Evolutionary conservation across 2,797 vertebrate genomes (phyloP), one percentile per base, ranked within the genome.

Genomic region (Manis javanica): DNA sequence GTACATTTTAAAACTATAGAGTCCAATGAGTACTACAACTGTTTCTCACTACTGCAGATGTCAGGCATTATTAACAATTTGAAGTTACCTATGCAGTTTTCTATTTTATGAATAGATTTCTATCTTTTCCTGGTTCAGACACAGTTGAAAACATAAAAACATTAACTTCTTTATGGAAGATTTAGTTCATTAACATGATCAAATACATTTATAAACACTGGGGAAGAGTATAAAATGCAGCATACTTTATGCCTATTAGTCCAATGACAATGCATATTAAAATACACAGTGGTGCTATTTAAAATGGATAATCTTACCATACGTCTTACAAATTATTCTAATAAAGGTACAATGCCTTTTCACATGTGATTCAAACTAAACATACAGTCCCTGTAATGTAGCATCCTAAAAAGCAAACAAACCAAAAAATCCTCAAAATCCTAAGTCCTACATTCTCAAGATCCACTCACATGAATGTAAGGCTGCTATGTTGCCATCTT

Each of bases 41-140:
- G 61, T 79, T 69, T 59, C 66, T 86, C 15, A 82, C 23, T 51
- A 83, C 31, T 88, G 26, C 55, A 86, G 55, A 75, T 21, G 64
- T 91, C 63, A 39, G 88, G 68, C 59, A 78, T 82, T 90, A 78
- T 82, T 90, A 92, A 34, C 69, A 78, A 78, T 55, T 91, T 72
- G 57, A 95, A 95, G 83, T 57, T 72, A 55, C 26, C 53, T 72
- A 59, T 55, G 87, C 69, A 64, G 24, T 51, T 91, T 88, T 55
- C 46, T 78, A 77, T 63, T 55, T 86, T 89, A 92, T 81, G 87
- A n/a, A 61, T n/a, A 55, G 64, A 69, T 86, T 31, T 91, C n/a
- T 71, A 42, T 31, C 18, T 92, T 61, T 85, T 86, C 86, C n/a
- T 91, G 68, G 88, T 31, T 87, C 78, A 74, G 42, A 71, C 78